Percentiles rank a stretch among this genome's conserved stretches.
Evolutionary conservation across 2,888 invertebrate species (phyloP).

Genomic region (Parasteatoda lunata): DNA sequence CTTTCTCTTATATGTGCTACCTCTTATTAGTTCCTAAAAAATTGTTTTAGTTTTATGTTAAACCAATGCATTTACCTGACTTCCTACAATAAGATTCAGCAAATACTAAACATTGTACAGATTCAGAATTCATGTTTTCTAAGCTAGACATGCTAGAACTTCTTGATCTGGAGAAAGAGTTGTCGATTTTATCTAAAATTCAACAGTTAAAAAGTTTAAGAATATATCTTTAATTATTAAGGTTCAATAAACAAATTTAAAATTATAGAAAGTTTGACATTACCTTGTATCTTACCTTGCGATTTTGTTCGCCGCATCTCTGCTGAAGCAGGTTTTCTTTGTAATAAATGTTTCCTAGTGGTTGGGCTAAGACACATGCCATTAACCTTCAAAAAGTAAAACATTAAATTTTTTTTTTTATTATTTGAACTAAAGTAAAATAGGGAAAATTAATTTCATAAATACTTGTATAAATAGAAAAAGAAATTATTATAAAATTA

Average conservation of each 20-base stretch:
- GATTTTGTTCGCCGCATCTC: conserved; percentile 90
- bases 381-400: conserved; percentile 80
- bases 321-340: conserved; percentile 74
- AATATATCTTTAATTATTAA: not conserved
- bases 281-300: conserved; percentile 83
- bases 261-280: not conserved
- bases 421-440: not conserved
- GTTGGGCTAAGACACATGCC: conserved; percentile 84
- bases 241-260: not conserved
- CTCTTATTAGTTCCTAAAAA: too few species aligned
- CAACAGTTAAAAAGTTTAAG: conserved; percentile 5
- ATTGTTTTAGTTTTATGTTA: too few species aligned
- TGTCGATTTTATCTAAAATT: conserved; percentile 80
- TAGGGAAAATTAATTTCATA: not conserved
- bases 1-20: too few species aligned
- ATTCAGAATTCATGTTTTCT: conserved; percentile 96
- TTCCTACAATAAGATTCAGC: conserved; percentile 96
- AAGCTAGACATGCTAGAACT: conserved; percentile 98
- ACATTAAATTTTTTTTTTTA: not conserved
- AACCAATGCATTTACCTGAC: conserved; percentile 81
- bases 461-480: not conserved
- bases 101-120: conserved; percentile 95
- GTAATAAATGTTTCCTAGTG: conserved; percentile 75
- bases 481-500: too few species aligned
- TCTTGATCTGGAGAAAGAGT: conserved; percentile 95